Evolutionary conservation across 2,888 invertebrate genomes (phyloP).

Genomic region (Megalurothrips usitatus): DNA sequence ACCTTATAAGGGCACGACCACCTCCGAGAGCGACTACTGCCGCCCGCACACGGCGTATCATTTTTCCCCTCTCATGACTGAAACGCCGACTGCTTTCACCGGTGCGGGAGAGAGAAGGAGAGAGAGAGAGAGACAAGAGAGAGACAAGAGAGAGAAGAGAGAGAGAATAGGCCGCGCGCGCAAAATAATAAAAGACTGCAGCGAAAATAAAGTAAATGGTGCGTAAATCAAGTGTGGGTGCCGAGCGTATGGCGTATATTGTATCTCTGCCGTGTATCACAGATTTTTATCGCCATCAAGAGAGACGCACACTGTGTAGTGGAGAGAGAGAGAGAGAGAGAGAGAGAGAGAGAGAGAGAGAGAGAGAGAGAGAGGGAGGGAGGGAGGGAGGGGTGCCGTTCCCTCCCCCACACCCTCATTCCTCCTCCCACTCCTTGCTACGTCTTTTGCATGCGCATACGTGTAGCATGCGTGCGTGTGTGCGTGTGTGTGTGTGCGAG

Average conservation of each 20-base stretch:
- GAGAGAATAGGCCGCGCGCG: not conserved
- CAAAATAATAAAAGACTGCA: not conserved
- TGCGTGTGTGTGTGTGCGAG: not conserved
- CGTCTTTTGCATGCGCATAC: not conserved
- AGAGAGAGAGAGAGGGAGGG: too few species aligned
- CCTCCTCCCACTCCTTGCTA: not conserved
- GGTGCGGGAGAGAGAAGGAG: not conserved
- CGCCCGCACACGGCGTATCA: too few species aligned
- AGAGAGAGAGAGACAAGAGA: not conserved
- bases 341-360: too few species aligned
- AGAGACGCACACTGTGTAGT: not conserved
- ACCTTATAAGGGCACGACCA: too few species aligned
- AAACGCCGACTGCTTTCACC: not conserved
- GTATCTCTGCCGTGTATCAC: constrained; percentile 11
- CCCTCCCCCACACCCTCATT: not conserved
- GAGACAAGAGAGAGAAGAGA: not conserved
- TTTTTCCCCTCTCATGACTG: too few species aligned
- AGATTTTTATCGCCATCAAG: constrained; percentile 9
- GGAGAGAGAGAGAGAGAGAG: too few species aligned
- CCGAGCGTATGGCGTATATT: not conserved
- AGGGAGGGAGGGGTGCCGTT: not conserved
- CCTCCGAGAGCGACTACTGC: too few species aligned
- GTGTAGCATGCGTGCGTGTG: not conserved
- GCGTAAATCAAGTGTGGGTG: constrained; percentile 11
- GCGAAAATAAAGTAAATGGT: constrained; percentile 12